These are phyloP conservation scores for Eupeodes latifasciatus DNA, from an alignment of 2,888 invertebrate genomes.

Conservation along the genomic window DNA sequence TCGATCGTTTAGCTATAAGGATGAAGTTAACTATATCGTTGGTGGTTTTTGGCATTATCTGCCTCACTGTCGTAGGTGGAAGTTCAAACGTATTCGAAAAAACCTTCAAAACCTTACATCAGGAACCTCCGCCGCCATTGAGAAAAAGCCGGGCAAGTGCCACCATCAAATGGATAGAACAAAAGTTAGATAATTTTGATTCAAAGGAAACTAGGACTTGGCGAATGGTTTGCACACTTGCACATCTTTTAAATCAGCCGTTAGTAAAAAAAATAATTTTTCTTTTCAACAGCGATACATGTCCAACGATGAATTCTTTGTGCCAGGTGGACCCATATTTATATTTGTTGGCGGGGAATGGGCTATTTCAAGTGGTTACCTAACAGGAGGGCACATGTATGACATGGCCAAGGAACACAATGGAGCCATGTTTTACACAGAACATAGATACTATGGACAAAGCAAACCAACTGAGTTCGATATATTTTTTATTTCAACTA, in stretches of 20 bases:
- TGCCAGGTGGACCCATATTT: constrained; percentile 86
- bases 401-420: constrained; percentile 86
- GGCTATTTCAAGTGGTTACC: constrained; percentile 86
- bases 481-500: neutral
- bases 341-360: constrained; percentile 90
- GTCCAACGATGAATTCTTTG: constrained; percentile 84
- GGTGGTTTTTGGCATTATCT: constrained; percentile 29
- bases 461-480: constrained; percentile 88
- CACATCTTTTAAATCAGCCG: too few species aligned
- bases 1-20: neutral
- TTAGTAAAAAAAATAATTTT: neutral
- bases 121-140: constrained; percentile 80
- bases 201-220: constrained; percentile 85
- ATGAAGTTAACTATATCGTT: constrained; percentile 50
- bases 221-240: constrained; percentile 82
- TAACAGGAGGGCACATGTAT: constrained; percentile 86
- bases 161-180: constrained; percentile 84
- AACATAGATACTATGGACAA: constrained; percentile 92
- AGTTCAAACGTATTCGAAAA: constrained; percentile 67
- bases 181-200: constrained; percentile 87
- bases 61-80: constrained; percentile 25
- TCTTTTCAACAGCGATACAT: constrained; percentile 83
- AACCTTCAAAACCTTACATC: constrained; percentile 78
- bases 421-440: constrained; percentile 89
- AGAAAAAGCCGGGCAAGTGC: constrained; percentile 55